Conservation (phyloP, 64 coral and sea anemone genomes). For the Actinia equina region DNA sequence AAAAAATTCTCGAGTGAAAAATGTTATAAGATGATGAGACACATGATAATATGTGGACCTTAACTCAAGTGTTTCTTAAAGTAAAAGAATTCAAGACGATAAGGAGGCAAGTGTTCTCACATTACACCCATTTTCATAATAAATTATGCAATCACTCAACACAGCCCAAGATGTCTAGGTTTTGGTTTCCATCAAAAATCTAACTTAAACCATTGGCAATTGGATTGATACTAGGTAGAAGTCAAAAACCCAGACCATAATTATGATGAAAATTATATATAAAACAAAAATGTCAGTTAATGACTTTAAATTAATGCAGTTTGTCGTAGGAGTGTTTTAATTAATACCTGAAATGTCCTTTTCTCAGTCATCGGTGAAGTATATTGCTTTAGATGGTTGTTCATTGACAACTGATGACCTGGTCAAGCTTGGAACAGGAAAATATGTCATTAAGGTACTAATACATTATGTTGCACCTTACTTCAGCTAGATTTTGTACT, state of each 20-base stretch:
- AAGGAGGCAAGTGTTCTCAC: background rate
- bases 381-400: slow-evolving; percentile 81
- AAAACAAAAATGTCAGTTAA: background rate
- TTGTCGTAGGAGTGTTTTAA: background rate
- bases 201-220: too few relatives aligned
- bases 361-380: slow-evolving; percentile 22
- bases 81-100: background rate
- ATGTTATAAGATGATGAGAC: too few relatives aligned
- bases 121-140: too few relatives aligned
- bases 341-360: background rate
- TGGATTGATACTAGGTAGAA: too few relatives aligned
- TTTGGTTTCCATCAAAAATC: too few relatives aligned
- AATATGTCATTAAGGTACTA: slow-evolving; percentile 62
- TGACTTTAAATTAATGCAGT: too few relatives aligned
- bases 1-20: too few relatives aligned
- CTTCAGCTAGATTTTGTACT: too few relatives aligned
- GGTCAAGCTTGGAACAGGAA: slow-evolving; percentile 69
- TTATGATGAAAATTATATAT: too few relatives aligned
- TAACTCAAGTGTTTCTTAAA: background rate
- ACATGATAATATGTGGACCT: background rate
- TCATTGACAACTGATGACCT: slow-evolving; percentile 68
- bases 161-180: too few relatives aligned
- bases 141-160: background rate
- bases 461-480: too few relatives aligned
- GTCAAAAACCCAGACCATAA: too few relatives aligned